Conservation (phyloP, 2,797 vertebrate genomes). For the Manis javanica region DNA sequence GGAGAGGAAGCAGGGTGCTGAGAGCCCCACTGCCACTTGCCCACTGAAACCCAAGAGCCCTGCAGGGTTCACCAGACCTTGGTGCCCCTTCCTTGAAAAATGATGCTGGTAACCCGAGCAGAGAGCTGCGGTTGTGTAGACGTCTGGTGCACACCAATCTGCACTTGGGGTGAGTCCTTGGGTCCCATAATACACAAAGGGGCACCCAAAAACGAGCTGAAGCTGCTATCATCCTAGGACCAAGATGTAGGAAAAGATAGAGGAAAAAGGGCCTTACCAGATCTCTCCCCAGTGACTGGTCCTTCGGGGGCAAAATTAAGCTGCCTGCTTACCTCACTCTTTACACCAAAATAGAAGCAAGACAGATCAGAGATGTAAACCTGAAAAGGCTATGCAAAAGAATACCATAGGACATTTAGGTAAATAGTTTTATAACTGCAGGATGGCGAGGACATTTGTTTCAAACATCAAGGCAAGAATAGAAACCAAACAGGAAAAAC, state of each 20-base stretch:
- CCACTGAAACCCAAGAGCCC: neutral
- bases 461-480: slow-evolving; percentile 55
- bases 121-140: neutral
- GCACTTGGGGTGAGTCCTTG: neutral
- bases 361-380: slow-evolving; percentile 16
- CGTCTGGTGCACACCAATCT: neutral
- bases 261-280: neutral
- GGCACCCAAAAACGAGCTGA: neutral
- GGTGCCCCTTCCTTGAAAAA: neutral
- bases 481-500: slow-evolving; percentile 68
- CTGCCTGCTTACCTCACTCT: neutral
- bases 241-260: neutral
- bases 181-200: neutral
- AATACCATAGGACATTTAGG: slow-evolving; percentile 51
- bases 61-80: neutral
- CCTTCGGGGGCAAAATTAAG: neutral
- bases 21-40: neutral
- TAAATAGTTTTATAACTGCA: slow-evolving; percentile 51
- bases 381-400: neutral
- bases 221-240: neutral
- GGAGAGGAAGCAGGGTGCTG: neutral
- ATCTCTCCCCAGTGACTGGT: neutral
- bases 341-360: neutral
- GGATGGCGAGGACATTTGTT: slow-evolving; percentile 2
- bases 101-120: neutral